Conservation (phyloP, 2,888 invertebrate species). For the Morinoia aosen region DNA sequence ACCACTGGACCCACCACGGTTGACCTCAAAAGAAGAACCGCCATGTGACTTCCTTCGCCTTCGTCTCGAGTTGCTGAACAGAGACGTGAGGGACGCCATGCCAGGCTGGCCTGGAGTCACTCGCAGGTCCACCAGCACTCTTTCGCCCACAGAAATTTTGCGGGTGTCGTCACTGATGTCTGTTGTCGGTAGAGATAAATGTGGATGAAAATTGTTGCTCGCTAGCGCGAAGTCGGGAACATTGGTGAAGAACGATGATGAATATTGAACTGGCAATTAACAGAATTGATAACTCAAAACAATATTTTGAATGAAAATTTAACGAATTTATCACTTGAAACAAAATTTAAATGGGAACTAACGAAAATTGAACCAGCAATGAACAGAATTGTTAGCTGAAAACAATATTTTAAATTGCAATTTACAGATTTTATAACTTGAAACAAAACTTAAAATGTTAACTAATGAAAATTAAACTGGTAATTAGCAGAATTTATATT, state of each 20-base stretch:
- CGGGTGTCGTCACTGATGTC: slow-evolving; percentile 64
- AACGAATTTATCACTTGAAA: too few relatives aligned
- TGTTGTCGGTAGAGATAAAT: slow-evolving; percentile 19
- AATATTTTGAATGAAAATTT: too few relatives aligned
- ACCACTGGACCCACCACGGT: neutral
- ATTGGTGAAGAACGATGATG: neutral
- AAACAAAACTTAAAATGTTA: too few relatives aligned
- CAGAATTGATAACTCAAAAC: too few relatives aligned
- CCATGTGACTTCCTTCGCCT: neutral
- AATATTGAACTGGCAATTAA: neutral
- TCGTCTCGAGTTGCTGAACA: slow-evolving; percentile 13
- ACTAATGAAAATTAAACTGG: too few relatives aligned
- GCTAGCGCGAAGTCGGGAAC: too few relatives aligned
- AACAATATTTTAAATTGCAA: too few relatives aligned
- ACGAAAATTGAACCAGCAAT: too few relatives aligned
- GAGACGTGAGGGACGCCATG: neutral
- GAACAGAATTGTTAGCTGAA: too few relatives aligned
- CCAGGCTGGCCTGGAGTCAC: neutral
- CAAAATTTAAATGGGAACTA: too few relatives aligned
- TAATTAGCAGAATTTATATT: too few relatives aligned
- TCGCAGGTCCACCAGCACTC: slow-evolving; percentile 64
- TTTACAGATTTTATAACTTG: too few relatives aligned
- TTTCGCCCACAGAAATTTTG: slow-evolving; percentile 60
- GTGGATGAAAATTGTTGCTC: neutral
- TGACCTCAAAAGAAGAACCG: neutral